A percentile compares a stretch with the other conserved stretches of the same genome.
These are phyloP conservation scores for Philaethria dido DNA, from an alignment of 2,888 invertebrate species.

Conservation along the genomic window DNA sequence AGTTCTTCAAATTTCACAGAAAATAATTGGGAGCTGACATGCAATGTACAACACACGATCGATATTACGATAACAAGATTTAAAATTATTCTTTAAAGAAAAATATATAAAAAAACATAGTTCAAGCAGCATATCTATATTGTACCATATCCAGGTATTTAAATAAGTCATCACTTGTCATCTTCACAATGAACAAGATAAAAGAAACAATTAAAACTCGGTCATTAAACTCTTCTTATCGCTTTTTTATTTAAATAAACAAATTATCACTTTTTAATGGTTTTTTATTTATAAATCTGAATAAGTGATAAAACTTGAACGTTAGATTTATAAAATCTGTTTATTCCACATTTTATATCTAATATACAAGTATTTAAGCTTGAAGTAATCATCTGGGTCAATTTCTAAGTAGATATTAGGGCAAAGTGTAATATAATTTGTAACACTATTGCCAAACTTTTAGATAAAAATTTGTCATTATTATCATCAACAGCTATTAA, in stretches of 20 bases:
- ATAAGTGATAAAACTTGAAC: neutral
- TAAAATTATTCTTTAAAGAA: neutral
- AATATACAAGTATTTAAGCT: conserved; percentile 4
- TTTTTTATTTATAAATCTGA: neutral
- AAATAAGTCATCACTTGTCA: neutral
- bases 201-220: conserved; percentile 36
- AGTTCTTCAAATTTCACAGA: conserved; percentile 17
- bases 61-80: neutral
- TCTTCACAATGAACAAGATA: neutral
- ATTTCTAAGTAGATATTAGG: conserved; percentile 33
- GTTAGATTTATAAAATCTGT: neutral
- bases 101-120: neutral
- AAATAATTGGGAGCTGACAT: conserved; percentile 5
- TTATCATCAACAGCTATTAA: conserved; percentile 40
- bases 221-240: conserved; percentile 66
- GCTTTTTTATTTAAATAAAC: conserved; percentile 51
- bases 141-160: neutral
- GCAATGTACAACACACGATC: conserved; percentile 2
- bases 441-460: conserved; percentile 37
- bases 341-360: neutral
- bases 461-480: conserved; percentile 42
- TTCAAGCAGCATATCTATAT: neutral
- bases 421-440: conserved; percentile 33
- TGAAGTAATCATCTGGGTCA: conserved; percentile 35
- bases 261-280: neutral